phyloP scores from a whole-genome alignment of 2,888 invertebrate species.

The Volucella inanis region DNA sequence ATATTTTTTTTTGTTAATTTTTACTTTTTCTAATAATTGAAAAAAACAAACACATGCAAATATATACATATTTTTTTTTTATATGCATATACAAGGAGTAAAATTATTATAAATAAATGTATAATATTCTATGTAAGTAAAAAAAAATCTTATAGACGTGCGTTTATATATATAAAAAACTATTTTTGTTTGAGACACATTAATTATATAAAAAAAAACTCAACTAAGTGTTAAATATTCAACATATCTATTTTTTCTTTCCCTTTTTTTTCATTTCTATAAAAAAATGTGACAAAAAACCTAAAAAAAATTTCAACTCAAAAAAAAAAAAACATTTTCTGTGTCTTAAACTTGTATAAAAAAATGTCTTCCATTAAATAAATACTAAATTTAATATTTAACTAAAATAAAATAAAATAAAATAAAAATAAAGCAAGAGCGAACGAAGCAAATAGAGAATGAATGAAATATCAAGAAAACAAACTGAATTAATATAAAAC shows the following conservation, averaged over 20 bases:
- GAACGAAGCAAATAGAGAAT: slow-evolving; percentile 73
- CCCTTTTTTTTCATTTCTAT: slow-evolving; percentile 71
- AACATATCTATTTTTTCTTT: slow-evolving; percentile 71
- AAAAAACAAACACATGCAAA: slow-evolving; percentile 40
- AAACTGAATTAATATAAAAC: slow-evolving; percentile 20
- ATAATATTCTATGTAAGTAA: slow-evolving; percentile 72
- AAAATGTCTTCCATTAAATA: slow-evolving; percentile 83
- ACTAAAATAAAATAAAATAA: slow-evolving; percentile 56
- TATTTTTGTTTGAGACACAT: slow-evolving; percentile 75
- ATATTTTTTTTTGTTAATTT: slow-evolving; percentile 44
- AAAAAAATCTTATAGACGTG: slow-evolving; percentile 63
- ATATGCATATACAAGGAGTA: slow-evolving; percentile 66
- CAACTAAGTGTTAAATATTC: slow-evolving; percentile 71
- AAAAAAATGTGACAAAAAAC: slow-evolving; percentile 30
- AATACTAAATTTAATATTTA: slow-evolving; percentile 78
- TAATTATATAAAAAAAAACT: slow-evolving; percentile 49
- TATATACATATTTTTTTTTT: slow-evolving; percentile 68
- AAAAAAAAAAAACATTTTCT: slow-evolving; percentile 82
- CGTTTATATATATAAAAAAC: slow-evolving; percentile 51
- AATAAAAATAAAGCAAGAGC: slow-evolving; percentile 55
- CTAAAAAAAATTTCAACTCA: slow-evolving; percentile 60
- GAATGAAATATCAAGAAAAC: slow-evolving; percentile 28
- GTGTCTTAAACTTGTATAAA: slow-evolving; percentile 84
- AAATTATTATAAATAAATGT: slow-evolving; percentile 50
- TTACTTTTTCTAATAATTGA: slow-evolving; percentile 6